Evolutionary conservation across 1,140 invertebrate genomes (phyloP).

Genomic region (Diabrotica undecimpunctata): DNA sequence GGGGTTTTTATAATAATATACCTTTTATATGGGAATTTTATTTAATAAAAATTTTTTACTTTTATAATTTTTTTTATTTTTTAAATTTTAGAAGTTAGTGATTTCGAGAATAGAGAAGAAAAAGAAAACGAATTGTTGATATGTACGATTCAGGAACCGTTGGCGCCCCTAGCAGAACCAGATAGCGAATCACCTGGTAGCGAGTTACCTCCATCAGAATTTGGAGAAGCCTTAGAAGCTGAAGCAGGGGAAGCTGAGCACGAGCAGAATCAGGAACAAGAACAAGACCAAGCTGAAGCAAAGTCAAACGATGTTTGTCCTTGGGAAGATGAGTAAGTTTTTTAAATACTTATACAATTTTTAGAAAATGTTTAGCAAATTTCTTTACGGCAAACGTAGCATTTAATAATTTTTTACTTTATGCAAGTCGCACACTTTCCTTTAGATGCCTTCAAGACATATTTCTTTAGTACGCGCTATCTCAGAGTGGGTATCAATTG

Average conservation of each 20-base stretch:
- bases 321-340: constrained; percentile 84
- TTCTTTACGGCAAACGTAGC: too few species aligned
- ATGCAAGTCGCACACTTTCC: too few species aligned
- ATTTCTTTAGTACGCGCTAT: too few species aligned
- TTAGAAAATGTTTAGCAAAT: too few species aligned
- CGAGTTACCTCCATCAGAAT: constrained; percentile 40
- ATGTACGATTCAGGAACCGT: constrained; percentile 26
- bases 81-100: neutral
- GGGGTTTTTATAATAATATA: too few species aligned
- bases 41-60: too few species aligned
- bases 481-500: too few species aligned
- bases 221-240: constrained; percentile 14
- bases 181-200: constrained; percentile 61
- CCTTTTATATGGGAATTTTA: too few species aligned
- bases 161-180: constrained; percentile 61
- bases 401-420: too few species aligned
- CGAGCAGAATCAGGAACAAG: constrained; percentile 17
- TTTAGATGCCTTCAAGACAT: too few species aligned
- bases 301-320: constrained; percentile 78
- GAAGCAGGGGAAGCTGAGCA: constrained; percentile 36
- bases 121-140: constrained; percentile 21
- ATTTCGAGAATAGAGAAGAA: constrained; percentile 16
- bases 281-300: constrained; percentile 39
- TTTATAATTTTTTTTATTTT: too few species aligned
- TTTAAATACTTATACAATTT: too few species aligned